A percentile compares a stretch with the other conserved stretches of the same genome.
Conservation (phyloP, 2,113 vertebrate species). For the Melospiza georgiana region DNA sequence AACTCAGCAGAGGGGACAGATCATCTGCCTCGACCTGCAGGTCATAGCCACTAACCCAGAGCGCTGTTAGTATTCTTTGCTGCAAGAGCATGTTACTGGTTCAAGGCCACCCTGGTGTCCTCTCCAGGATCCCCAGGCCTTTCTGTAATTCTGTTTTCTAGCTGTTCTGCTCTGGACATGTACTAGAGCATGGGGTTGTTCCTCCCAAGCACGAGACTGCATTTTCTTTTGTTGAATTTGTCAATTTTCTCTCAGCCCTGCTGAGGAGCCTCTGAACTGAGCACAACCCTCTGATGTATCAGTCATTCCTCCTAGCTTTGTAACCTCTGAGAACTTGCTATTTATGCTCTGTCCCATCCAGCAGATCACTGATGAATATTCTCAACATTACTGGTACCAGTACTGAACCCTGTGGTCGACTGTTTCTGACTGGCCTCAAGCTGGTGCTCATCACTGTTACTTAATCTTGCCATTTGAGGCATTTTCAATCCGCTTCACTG, state of each 20-base stretch:
- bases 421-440: not conserved
- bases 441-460: not conserved
- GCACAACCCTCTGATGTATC: not conserved
- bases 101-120: not conserved
- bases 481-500: not conserved
- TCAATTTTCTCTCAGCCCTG: not conserved
- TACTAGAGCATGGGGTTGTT: not conserved
- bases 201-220: too few species aligned
- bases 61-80: not conserved
- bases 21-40: rapidly evolving
- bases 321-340: not conserved
- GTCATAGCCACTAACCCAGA: not conserved
- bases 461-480: not conserved
- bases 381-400: not conserved
- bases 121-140: not conserved
- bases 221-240: not conserved
- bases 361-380: not conserved
- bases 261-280: not conserved
- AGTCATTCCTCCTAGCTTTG: not conserved
- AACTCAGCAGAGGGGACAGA: not conserved
- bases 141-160: not conserved
- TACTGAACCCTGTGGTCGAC: not conserved
- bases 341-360: not conserved
- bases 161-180: not conserved
- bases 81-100: not conserved